These are phyloP conservation scores for Euproctis similis DNA, from an alignment of 2,888 invertebrate genomes.

Conservation along the genomic window DNA sequence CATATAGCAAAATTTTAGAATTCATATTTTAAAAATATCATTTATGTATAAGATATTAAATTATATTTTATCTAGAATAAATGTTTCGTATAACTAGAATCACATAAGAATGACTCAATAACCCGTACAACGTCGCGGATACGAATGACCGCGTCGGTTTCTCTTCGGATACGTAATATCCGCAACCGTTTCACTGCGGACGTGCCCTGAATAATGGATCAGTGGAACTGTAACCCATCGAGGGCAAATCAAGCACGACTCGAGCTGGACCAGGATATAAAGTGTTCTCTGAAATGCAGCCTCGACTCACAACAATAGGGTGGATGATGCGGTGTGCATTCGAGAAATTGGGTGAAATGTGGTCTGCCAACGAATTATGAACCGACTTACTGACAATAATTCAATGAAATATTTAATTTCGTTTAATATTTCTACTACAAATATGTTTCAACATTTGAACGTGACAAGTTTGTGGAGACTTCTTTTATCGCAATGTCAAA, in stretches of 20 bases:
- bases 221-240: conserved; percentile 1
- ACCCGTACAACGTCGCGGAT: conserved; percentile 22
- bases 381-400: no score
- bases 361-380: no score
- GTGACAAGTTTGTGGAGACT: no score
- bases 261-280: not conserved
- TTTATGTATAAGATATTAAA: no score
- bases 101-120: conserved; percentile 26
- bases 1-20: no score
- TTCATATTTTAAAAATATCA: no score
- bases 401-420: no score
- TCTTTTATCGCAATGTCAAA: no score
- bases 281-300: conserved; percentile 1
- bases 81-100: conserved; percentile 17
- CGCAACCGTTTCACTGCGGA: conserved; percentile 17
- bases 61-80: conserved; percentile 12
- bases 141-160: conserved; percentile 25
- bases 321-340: no score
- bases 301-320: not conserved
- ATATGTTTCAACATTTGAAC: no score
- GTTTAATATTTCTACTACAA: no score
- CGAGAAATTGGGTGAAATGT: no score
- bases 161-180: conserved; percentile 25
- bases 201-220: conserved; percentile 18
- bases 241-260: not conserved